Conservation (phyloP, 1,140 invertebrate species). For the Marisa cornuarietis region DNA sequence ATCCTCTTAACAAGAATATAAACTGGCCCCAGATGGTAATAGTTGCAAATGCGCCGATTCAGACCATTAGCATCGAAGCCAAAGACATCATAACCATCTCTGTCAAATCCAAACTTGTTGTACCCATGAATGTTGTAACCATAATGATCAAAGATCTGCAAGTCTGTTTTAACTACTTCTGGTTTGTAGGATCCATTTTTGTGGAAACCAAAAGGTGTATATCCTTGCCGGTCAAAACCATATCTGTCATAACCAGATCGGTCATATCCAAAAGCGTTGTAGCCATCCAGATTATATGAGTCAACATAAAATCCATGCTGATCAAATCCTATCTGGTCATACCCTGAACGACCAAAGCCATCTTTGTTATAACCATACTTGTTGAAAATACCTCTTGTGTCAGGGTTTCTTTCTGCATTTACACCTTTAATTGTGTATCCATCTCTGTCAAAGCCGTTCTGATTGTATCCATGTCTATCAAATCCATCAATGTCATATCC, state of each 20-base stretch:
- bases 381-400: slow-evolving; percentile 44
- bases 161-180: slow-evolving; percentile 13
- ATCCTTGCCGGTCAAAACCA: slow-evolving; percentile 49
- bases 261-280: slow-evolving; percentile 50
- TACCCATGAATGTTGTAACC: slow-evolving; percentile 55
- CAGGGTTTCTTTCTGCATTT: slow-evolving; percentile 39
- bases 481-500: slow-evolving; percentile 46
- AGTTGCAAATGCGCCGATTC: slow-evolving; percentile 46
- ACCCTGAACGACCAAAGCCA: slow-evolving; percentile 49
- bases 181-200: slow-evolving; percentile 39
- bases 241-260: slow-evolving; percentile 54
- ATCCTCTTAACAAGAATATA: slow-evolving; percentile 49
- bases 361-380: slow-evolving; percentile 43
- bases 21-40: slow-evolving; percentile 50
- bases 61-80: slow-evolving; percentile 52
- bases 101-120: slow-evolving; percentile 51
- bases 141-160: slow-evolving; percentile 42
- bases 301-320: slow-evolving; percentile 49
- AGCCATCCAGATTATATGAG: slow-evolving; percentile 53
- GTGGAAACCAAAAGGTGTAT: slow-evolving; percentile 46
- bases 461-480: slow-evolving; percentile 53
- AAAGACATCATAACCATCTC: slow-evolving; percentile 55
- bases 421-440: slow-evolving; percentile 43
- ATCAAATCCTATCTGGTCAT: slow-evolving; percentile 50
- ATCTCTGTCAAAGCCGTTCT: slow-evolving; percentile 48